phyloP scores from a whole-genome alignment of 2,888 invertebrate genomes.

The Dysmachus trigonus region DNA sequence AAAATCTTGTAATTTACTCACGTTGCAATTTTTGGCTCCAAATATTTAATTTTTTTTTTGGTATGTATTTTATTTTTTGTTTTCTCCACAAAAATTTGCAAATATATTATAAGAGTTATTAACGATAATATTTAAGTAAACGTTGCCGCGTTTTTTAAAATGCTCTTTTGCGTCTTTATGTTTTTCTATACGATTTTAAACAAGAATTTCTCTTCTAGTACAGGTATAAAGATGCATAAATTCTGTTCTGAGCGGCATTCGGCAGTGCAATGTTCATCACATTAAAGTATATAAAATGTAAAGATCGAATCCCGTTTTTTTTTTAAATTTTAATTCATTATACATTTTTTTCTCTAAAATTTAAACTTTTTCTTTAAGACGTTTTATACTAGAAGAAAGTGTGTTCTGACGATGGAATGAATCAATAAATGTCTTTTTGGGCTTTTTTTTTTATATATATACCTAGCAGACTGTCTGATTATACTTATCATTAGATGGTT shows the following conservation, averaged over 20 bases:
- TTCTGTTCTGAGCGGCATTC: conserved; percentile 36
- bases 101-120: neutral
- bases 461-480: neutral
- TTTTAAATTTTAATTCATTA: neutral
- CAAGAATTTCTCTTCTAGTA: neutral
- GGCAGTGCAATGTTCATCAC: conserved; percentile 33
- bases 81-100: neutral
- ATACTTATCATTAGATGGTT: neutral
- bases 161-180: neutral
- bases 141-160: conserved; percentile 15
- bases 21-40: neutral
- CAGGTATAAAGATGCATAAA: conserved; percentile 20
- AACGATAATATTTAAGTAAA: neutral
- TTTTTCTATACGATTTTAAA: neutral
- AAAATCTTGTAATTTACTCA: neutral
- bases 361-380: neutral
- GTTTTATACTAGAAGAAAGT: neutral
- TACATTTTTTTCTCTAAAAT: neutral
- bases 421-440: neutral
- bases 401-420: neutral
- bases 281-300: conserved; percentile 21
- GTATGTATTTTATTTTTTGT: neutral
- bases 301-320: neutral
- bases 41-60: neutral
- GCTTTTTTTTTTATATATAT: too few species aligned